Percentiles rank a stretch among this genome's conserved stretches.
phyloP scores from a whole-genome alignment of 1,140 invertebrate genomes.

The Hycleus cichorii region DNA sequence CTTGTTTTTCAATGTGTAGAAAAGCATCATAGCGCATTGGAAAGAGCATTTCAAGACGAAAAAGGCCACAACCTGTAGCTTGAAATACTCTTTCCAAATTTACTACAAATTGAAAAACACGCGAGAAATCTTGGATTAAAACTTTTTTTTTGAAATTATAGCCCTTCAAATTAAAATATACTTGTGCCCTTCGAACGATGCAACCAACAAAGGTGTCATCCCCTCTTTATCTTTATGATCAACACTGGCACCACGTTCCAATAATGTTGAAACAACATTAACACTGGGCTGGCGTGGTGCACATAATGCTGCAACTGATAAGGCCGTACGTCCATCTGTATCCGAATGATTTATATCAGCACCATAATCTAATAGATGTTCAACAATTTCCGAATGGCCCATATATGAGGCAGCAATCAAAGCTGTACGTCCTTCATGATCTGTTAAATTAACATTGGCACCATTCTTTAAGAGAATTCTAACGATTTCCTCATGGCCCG shows the following conservation, averaged over 20 bases:
- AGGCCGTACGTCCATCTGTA: slow-evolving; percentile 83
- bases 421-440: slow-evolving; percentile 70
- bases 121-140: too few species aligned
- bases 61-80: too few species aligned
- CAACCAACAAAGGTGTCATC: slow-evolving; percentile 87
- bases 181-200: slow-evolving; percentile 88
- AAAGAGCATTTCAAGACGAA: too few species aligned
- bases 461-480: slow-evolving; percentile 64
- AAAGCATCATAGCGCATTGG: too few species aligned
- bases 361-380: slow-evolving; percentile 73
- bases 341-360: slow-evolving; percentile 84
- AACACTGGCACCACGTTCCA: slow-evolving; percentile 80
- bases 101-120: too few species aligned
- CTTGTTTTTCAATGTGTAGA: too few species aligned
- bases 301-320: slow-evolving; percentile 86
- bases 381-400: slow-evolving; percentile 89
- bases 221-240: slow-evolving; percentile 86
- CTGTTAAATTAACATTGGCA: slow-evolving; percentile 60
- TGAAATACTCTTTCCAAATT: too few species aligned
- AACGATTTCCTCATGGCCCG: slow-evolving; percentile 72
- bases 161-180: slow-evolving; percentile 26
- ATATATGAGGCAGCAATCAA: slow-evolving; percentile 84
- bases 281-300: slow-evolving; percentile 75
- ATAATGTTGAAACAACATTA: slow-evolving; percentile 61
- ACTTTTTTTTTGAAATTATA: too few species aligned